Conservation (phyloP, 2,888 invertebrate species). For the Cyaniris semiargus region DNA sequence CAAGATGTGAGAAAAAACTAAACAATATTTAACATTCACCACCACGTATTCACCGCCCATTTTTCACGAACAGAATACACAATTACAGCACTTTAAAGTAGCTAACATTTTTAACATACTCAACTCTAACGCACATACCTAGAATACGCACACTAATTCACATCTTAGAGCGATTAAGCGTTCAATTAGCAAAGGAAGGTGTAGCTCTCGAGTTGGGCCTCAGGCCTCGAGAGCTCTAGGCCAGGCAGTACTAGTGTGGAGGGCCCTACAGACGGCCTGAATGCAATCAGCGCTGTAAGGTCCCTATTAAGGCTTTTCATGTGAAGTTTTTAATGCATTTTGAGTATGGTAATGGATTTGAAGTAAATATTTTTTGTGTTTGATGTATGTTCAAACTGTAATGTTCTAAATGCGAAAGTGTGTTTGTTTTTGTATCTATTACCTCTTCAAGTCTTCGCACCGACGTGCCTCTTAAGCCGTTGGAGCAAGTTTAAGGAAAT, state of each 20-base stretch:
- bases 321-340: not conserved
- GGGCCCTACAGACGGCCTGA: slow-evolving; percentile 50
- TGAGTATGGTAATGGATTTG: not conserved
- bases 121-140: not conserved
- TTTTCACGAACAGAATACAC: too few species aligned
- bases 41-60: too few species aligned
- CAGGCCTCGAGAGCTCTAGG: slow-evolving; percentile 46
- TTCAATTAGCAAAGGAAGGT: slow-evolving; percentile 55
- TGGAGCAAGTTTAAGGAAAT: too few species aligned
- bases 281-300: slow-evolving; percentile 46
- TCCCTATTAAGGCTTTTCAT: not conserved
- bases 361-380: too few species aligned
- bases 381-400: too few species aligned
- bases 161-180: slow-evolving; percentile 43
- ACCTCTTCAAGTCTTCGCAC: too few species aligned
- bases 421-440: too few species aligned
- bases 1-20: too few species aligned
- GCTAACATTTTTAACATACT: not conserved
- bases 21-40: too few species aligned
- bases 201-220: slow-evolving; percentile 44
- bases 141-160: slow-evolving; percentile 6
- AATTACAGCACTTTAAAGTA: not conserved
- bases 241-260: slow-evolving; percentile 51
- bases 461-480: too few species aligned
- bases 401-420: not conserved